A percentile compares a stretch with the other conserved stretches of the same genome.
Conservation (phyloP, 2,888 invertebrate genomes). For the Antheraea yamamai region DNA sequence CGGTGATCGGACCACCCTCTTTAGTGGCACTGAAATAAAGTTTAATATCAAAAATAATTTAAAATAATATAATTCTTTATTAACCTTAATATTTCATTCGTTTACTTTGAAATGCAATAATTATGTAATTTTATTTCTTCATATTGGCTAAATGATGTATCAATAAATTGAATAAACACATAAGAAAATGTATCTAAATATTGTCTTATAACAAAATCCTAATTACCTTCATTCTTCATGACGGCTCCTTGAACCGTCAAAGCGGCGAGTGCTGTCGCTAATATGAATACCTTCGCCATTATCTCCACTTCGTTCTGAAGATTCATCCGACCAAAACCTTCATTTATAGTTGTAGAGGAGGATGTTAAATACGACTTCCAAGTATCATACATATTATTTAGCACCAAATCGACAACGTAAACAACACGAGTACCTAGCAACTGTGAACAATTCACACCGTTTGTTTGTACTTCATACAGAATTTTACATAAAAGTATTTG, state of each 20-base stretch:
- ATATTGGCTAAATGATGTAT: background rate
- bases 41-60: background rate
- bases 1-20: conserved; percentile 29
- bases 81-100: too few species aligned
- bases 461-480: conserved; percentile 38
- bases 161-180: background rate
- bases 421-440: conserved; percentile 44
- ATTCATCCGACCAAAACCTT: conserved; percentile 25
- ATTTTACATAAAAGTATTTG: conserved; percentile 31
- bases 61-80: background rate
- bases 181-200: background rate
- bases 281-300: conserved; percentile 35
- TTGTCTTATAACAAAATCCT: background rate
- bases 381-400: conserved; percentile 51
- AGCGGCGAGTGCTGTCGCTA: conserved; percentile 32
- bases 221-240: conserved; percentile 32
- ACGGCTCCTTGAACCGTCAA: conserved; percentile 35
- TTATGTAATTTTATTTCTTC: background rate
- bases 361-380: conserved; percentile 46
- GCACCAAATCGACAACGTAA: conserved; percentile 48
- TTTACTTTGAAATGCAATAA: background rate
- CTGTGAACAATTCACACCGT: conserved; percentile 50
- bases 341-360: conserved; percentile 54
- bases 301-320: conserved; percentile 41
- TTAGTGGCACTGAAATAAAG: conserved; percentile 25